phyloP scores from a whole-genome alignment of 2,113 vertebrate species.

The Campylorhamphus procurvoides region DNA sequence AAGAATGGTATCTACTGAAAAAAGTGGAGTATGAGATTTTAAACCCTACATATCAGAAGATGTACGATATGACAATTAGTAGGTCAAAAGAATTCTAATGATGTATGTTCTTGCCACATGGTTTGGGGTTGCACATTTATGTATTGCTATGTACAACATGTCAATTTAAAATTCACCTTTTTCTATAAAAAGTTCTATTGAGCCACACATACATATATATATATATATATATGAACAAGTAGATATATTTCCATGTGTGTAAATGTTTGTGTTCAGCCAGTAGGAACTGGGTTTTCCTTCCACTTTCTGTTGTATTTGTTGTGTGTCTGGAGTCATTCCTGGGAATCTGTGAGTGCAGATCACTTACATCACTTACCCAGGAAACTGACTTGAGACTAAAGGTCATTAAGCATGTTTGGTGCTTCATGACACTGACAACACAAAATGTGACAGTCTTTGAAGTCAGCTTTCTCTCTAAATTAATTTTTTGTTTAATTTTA shows the following conservation, averaged over 20 bases:
- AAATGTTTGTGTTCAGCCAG: neutral
- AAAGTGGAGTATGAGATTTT: neutral
- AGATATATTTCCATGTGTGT: fast-evolving
- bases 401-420: neutral
- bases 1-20: neutral
- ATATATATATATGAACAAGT: neutral
- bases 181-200: neutral
- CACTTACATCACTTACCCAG: neutral
- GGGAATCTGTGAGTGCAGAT: neutral
- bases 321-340: neutral
- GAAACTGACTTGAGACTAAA: neutral
- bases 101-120: neutral
- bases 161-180: neutral
- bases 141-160: neutral
- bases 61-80: fast-evolving
- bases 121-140: neutral
- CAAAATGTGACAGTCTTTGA: neutral
- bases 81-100: neutral
- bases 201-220: neutral
- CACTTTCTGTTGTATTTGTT: neutral
- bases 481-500: neutral
- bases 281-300: neutral
- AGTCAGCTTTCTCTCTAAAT: neutral
- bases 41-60: neutral
- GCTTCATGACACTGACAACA: neutral